Evolutionary conservation across 2,888 invertebrate genomes (phyloP).

Genomic region (Fissipunctia ypsillon): DNA sequence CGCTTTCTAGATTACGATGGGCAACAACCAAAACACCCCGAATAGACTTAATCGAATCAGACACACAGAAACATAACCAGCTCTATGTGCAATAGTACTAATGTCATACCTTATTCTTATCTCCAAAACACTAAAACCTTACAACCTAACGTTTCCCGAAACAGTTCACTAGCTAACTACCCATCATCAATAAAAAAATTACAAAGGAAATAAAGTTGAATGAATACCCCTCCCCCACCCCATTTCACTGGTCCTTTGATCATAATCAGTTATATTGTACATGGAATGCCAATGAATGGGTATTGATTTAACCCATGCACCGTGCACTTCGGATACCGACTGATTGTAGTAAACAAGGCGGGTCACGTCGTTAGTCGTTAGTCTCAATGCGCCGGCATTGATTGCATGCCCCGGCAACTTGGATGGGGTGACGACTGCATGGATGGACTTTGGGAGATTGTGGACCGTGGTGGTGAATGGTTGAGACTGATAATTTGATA

Average conservation of each 20-base stretch:
- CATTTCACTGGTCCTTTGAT: constrained; percentile 32
- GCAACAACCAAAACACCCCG: background rate
- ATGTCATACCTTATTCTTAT: background rate
- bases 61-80: background rate
- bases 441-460: constrained; percentile 35
- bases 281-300: constrained; percentile 45
- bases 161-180: background rate
- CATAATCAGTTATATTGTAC: constrained; percentile 58
- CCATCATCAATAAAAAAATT: background rate
- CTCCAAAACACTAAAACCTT: background rate
- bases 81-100: background rate
- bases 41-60: background rate
- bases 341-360: constrained; percentile 63
- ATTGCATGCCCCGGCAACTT: constrained; percentile 49
- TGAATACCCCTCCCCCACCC: background rate
- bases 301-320: constrained; percentile 54
- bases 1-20: background rate
- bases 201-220: constrained; percentile 11
- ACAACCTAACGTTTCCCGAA: background rate
- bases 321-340: constrained; percentile 23
- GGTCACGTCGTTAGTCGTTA: constrained; percentile 58
- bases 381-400: constrained; percentile 55
- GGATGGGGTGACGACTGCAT: constrained; percentile 47
- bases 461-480: background rate
- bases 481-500: constrained; percentile 29